Evolutionary conservation across 2,888 invertebrate genomes (phyloP).

Genomic region (Malthinus seriepunctatus): DNA sequence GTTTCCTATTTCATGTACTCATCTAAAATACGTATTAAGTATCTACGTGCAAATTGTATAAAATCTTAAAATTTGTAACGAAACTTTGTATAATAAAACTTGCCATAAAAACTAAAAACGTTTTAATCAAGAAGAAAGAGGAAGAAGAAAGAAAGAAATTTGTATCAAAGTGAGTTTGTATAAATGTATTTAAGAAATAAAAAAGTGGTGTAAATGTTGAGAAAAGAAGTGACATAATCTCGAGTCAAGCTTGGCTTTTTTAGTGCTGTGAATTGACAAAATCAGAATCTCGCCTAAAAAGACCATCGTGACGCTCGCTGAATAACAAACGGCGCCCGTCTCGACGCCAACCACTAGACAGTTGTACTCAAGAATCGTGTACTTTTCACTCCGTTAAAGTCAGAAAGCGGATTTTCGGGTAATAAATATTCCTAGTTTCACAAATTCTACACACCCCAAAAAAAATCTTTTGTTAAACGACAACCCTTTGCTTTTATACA

Average conservation of each 20-base stretch:
- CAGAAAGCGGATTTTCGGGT: constrained; percentile 28
- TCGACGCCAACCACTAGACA: constrained; percentile 33
- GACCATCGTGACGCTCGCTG: constrained; percentile 40
- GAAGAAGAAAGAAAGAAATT: constrained; percentile 17
- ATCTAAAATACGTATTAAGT: too few relatives aligned
- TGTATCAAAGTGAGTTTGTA: constrained; percentile 31
- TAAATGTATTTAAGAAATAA: constrained; percentile 34
- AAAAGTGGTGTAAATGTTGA: constrained; percentile 38
- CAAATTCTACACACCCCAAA: neutral
- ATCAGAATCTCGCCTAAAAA: constrained; percentile 41
- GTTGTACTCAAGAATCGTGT: constrained; percentile 37
- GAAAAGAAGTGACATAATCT: constrained; percentile 38
- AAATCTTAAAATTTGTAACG: neutral
- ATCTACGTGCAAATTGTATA: neutral
- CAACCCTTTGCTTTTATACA: neutral
- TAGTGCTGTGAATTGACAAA: constrained; percentile 40
- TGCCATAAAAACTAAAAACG: constrained; percentile 2
- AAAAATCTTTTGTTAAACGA: constrained; percentile 1
- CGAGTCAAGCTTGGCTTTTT: constrained; percentile 35
- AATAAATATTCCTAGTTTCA: constrained; percentile 21
- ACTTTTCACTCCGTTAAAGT: constrained; percentile 33
- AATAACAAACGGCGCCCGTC: constrained; percentile 43
- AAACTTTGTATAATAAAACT: neutral
- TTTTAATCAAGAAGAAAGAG: constrained; percentile 17
- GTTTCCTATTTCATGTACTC: too few relatives aligned